Conservation (phyloP, 64 coral and sea anemone genomes). For the Montipora foliosa region DNA sequence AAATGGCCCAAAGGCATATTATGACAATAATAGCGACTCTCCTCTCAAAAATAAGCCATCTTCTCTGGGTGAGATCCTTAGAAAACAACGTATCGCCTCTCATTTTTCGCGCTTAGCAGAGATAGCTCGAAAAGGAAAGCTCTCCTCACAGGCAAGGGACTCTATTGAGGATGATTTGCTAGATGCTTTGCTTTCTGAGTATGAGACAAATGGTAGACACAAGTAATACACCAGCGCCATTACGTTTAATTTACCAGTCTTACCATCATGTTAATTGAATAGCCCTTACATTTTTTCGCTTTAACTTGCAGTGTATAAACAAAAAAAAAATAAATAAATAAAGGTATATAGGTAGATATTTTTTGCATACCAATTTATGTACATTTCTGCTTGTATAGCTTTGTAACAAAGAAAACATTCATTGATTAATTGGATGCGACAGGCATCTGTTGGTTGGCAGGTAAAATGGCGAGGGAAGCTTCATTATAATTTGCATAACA, state of each 20-base stretch:
- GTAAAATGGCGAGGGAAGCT: too few relatives aligned
- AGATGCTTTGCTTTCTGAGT: background rate
- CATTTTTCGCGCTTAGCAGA: constrained; percentile 59
- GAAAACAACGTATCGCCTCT: constrained; percentile 43
- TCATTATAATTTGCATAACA: too few relatives aligned
- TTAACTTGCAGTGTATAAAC: too few relatives aligned
- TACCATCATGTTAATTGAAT: background rate
- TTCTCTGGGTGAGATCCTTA: constrained; percentile 8
- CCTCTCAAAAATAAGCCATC: background rate
- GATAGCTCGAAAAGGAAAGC: constrained; percentile 47
- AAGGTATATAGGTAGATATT: too few relatives aligned
- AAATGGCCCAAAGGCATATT: background rate
- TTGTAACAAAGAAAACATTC: too few relatives aligned
- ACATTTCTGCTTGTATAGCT: too few relatives aligned
- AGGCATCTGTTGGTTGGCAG: too few relatives aligned
- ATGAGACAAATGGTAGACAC: background rate
- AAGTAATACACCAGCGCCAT: background rate
- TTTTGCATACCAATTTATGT: too few relatives aligned
- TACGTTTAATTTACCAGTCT: background rate
- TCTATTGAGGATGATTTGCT: constrained; percentile 21
- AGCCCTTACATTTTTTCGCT: too few relatives aligned
- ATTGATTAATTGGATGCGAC: too few relatives aligned
- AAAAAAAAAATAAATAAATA: too few relatives aligned
- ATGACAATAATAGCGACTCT: background rate
- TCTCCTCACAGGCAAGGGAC: background rate